A percentile compares a stretch with the other conserved stretches of the same genome.
These are phyloP conservation scores for Strigops habroptila DNA, from an alignment of 2,113 vertebrate genomes.

Conservation along the genomic window DNA sequence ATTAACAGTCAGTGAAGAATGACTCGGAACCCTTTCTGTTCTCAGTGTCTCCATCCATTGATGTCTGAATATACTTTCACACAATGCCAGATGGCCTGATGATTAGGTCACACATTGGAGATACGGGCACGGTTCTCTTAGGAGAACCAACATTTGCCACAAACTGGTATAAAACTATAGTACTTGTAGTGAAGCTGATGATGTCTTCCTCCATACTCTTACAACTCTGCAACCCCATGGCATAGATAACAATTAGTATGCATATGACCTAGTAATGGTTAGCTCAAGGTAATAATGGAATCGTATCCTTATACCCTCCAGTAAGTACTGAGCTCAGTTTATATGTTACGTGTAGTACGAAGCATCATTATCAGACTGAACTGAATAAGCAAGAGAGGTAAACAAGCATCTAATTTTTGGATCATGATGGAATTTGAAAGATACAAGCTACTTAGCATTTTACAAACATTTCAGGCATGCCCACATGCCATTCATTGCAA, in stretches of 20 bases:
- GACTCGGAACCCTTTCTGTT: background rate
- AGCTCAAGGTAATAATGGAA: background rate
- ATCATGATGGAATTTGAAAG: background rate
- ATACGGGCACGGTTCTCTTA: background rate
- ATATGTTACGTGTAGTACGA: background rate
- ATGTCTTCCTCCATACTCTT: background rate
- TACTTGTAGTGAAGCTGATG: background rate
- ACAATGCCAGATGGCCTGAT: background rate
- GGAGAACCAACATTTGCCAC: background rate
- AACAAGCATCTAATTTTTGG: background rate
- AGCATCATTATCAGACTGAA: background rate
- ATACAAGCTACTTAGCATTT: background rate
- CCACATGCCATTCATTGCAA: background rate
- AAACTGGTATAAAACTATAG: background rate
- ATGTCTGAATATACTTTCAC: background rate
- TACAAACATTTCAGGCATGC: background rate
- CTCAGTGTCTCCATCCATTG: background rate
- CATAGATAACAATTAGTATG: background rate
- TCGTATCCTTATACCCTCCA: background rate
- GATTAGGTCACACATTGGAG: background rate
- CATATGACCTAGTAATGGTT: background rate
- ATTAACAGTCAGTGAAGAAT: background rate
- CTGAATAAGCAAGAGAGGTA: background rate
- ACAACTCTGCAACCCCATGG: fast-evolving
- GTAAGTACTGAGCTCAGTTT: background rate